phyloP scores from a whole-genome alignment of 53 echinoderm and acorn worm genomes.

The Holothuria leucospilota region DNA sequence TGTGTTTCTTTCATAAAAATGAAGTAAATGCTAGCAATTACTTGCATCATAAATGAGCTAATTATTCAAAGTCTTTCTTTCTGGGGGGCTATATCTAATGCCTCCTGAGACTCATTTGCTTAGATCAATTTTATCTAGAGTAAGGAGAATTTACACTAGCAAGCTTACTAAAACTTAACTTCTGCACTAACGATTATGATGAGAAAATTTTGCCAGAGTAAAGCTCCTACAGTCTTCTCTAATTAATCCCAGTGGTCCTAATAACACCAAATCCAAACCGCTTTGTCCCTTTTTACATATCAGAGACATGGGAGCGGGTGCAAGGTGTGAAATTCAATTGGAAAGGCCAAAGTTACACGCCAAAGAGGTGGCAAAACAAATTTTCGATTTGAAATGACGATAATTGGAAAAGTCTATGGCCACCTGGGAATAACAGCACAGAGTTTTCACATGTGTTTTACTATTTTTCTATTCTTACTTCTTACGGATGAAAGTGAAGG shows the following conservation, averaged over 20 bases:
- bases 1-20: too few relatives aligned
- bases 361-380: conserved; percentile 55
- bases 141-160: too few relatives aligned
- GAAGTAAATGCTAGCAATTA: too few relatives aligned
- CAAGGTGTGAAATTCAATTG: conserved; percentile 59
- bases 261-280: conserved; percentile 38
- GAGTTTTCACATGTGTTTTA: conserved; percentile 51
- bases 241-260: conserved; percentile 59
- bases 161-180: conserved; percentile 7
- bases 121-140: too few relatives aligned
- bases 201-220: conserved; percentile 11
- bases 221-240: conserved; percentile 26
- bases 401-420: conserved; percentile 52
- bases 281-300: conserved; percentile 35
- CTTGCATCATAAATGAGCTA: too few relatives aligned
- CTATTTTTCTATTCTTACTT: conserved; percentile 17
- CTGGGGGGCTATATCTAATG: too few relatives aligned
- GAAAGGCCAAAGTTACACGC: conserved; percentile 57
- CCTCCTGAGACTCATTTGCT: too few relatives aligned
- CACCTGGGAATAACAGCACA: conserved; percentile 54
- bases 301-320: conserved; percentile 35
- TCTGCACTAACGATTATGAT: conserved; percentile 37
- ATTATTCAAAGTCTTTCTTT: too few relatives aligned
- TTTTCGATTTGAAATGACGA: conserved; percentile 55
- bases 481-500: conserved; percentile 4